Conservation (phyloP, 92 coral and sea anemone genomes). For the Umimayanthus kanabou region DNA sequence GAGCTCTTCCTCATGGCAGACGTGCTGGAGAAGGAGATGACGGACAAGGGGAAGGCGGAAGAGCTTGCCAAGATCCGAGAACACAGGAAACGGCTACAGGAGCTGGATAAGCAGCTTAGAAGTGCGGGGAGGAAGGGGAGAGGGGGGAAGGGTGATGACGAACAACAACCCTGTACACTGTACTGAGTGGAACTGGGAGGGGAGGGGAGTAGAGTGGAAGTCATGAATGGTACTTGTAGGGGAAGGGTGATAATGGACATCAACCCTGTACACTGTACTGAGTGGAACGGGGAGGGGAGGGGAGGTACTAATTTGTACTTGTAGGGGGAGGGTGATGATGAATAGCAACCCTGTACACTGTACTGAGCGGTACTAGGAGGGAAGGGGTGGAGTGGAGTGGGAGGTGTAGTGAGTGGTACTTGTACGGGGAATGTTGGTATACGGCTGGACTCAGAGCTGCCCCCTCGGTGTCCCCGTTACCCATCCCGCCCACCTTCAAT, state of each 20-base stretch:
- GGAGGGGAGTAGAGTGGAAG: conserved; percentile 11
- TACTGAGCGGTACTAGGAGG: not conserved
- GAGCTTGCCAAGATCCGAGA: conserved; percentile 93
- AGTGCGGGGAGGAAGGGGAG: conserved; percentile 87
- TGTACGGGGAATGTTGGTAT: not conserved
- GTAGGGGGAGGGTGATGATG: not conserved
- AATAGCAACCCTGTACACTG: not conserved
- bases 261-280: conserved; percentile 80
- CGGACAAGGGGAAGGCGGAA: conserved; percentile 90
- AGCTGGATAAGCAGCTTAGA: conserved; percentile 89
- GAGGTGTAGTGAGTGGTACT: not conserved
- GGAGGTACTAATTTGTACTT: too few relatives aligned
- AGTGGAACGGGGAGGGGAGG: conserved; percentile 12
- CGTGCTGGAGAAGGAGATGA: conserved; percentile 95
- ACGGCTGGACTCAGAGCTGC: not conserved
- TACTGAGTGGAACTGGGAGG: conserved; percentile 49
- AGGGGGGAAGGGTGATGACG: conserved; percentile 86
- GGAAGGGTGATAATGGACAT: conserved; percentile 85
- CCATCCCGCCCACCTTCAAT: too few relatives aligned
- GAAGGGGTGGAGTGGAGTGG: not conserved
- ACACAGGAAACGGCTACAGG: conserved; percentile 91
- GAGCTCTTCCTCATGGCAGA: conserved; percentile 98
- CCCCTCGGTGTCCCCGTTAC: not conserved
- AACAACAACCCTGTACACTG: conserved; percentile 76
- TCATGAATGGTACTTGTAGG: not conserved